Conservation (phyloP, 2,797 vertebrate genomes). For the Myiotriccus ornatus region DNA sequence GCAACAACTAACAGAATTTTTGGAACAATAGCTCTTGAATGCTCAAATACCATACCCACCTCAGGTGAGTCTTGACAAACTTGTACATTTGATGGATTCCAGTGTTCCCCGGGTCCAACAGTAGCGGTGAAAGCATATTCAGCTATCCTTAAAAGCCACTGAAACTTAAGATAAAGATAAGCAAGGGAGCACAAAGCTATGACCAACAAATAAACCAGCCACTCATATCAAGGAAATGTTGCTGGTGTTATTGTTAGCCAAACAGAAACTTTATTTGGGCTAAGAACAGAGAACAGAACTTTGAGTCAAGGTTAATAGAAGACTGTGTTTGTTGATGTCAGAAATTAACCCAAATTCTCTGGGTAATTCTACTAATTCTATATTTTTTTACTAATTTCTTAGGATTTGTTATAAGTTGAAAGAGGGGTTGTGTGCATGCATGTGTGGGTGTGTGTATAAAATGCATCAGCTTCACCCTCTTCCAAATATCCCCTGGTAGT, state of each 20-base stretch:
- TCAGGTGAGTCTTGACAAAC: background rate
- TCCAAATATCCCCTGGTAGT: conserved; percentile 3
- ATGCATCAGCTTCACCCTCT: background rate
- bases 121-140: background rate
- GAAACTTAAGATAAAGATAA: background rate
- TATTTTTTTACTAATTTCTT: background rate
- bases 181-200: background rate
- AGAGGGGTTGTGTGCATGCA: background rate
- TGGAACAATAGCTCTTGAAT: background rate
- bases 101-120: background rate
- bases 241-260: background rate
- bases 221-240: background rate
- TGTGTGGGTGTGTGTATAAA: background rate
- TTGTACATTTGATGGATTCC: background rate
- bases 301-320: background rate
- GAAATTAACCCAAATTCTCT: background rate
- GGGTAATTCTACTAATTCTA: background rate
- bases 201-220: background rate
- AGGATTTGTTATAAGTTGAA: background rate
- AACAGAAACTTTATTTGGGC: background rate
- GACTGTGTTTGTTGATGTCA: background rate
- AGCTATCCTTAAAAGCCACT: background rate
- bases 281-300: background rate
- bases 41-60: background rate
- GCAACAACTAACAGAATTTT: background rate